phyloP scores from a whole-genome alignment of 2,113 vertebrate genomes.

The Psammodynastes pulverulentus region DNA sequence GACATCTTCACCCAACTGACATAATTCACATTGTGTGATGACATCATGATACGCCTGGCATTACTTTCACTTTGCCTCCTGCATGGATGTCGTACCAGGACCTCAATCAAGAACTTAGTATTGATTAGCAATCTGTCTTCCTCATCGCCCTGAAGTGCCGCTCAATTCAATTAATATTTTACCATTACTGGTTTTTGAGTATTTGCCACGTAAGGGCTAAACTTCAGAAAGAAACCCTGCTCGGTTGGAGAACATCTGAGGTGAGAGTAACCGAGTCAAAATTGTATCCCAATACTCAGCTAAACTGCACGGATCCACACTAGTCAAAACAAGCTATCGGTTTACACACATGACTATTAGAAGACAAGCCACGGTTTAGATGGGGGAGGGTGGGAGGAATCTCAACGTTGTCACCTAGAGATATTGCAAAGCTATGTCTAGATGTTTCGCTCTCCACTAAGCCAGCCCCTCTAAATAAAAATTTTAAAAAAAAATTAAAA shows the following conservation, averaged over 20 bases:
- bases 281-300: neutral
- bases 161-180: neutral
- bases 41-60: neutral
- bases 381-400: neutral
- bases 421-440: neutral
- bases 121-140: neutral
- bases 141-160: neutral
- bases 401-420: neutral
- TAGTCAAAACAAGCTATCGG: neutral
- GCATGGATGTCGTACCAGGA: neutral
- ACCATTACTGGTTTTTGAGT: neutral
- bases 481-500: neutral
- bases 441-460: neutral
- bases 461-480: neutral
- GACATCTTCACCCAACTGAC: neutral
- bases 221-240: neutral
- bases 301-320: neutral
- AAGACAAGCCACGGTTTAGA: neutral
- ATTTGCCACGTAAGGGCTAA: neutral
- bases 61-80: neutral
- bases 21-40: neutral
- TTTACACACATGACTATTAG: neutral
- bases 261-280: neutral
- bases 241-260: neutral
- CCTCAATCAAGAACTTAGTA: neutral